Base-by-base conservation (phyloP, 2,888 invertebrate species). In the Leucoma salicis region DNA sequence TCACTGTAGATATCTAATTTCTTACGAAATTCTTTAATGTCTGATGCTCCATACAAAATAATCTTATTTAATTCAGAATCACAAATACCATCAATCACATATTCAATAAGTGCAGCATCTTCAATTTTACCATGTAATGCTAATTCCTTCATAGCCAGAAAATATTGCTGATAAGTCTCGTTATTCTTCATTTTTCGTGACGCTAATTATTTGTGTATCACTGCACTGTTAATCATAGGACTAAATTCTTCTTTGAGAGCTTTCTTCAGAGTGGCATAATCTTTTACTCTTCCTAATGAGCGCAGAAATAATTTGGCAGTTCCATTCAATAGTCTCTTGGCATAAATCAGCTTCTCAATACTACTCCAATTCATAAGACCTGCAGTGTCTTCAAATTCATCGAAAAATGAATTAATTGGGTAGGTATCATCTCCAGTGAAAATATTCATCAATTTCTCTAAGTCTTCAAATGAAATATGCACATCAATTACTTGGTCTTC, bases 81-180 rank as follows among this genome's bases (percentile, higher is more conserved):
- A 0, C 39, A 35, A 7, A 81, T 72, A 0, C 73, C 77, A 46
- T 80, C 74, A 2, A 79, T 74, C 0, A 78, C 62, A 45, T 77
- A 81, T 33, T 75, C 71, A 3, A 74, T 77, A 4, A 77, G 29
- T 14, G 61, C 70, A 35, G 49, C 66, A 15, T 63, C 60, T 49
- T 78, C 74, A 16, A 78, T 52, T 2, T 53, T 53, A 0, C 62
- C 74, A 31, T 70, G 61, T 5, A 61, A 49, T 12, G 70, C 76
- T 10, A 77, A 44, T 49, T 80, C 74, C 42, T 66, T 67, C 74
- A 78, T 80, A 10, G 4, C 6, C 2, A 74, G 44, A 13, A 70
- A 65, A 48, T 77, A 82, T 40, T 79, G 70, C 42, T 70, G 70
- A 6, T 63, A 56, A 1, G 66, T 66, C 47, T 78, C 76, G 10